phyloP scores from a whole-genome alignment of 2,888 invertebrate species.

The Choreutis nemorana region DNA sequence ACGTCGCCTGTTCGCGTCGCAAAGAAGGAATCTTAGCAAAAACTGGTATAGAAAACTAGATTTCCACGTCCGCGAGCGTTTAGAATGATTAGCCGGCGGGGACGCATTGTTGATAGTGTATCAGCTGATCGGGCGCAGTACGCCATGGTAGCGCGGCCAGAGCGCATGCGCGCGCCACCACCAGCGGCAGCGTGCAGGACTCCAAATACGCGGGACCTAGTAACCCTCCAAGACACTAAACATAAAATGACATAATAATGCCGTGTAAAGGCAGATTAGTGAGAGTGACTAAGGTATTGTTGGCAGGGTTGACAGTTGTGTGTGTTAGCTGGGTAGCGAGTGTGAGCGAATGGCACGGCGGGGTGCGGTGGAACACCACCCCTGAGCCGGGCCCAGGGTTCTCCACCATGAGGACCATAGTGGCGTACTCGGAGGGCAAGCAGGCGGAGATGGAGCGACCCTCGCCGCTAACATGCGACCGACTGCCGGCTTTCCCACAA shows the following conservation, averaged over 20 bases:
- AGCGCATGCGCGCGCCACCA: conserved; percentile 44
- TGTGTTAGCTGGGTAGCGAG: conserved; percentile 54
- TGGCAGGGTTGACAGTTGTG: conserved; percentile 46
- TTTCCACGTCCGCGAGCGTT: conserved; percentile 46
- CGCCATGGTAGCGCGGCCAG: conserved; percentile 52
- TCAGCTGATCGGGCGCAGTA: conserved; percentile 61
- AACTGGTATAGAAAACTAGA: conserved; percentile 57
- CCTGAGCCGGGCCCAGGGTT: conserved; percentile 14
- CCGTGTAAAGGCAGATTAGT: conserved; percentile 31
- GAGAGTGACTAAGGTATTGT: conserved; percentile 39
- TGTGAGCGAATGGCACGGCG: conserved; percentile 46
- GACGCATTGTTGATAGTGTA: conserved; percentile 59
- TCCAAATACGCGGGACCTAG: conserved; percentile 2
- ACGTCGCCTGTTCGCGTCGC: conserved; percentile 20
- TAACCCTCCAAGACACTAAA: background rate
- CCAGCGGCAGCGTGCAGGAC: conserved; percentile 18
- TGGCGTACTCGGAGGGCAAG: conserved; percentile 67
- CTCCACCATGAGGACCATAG: conserved; percentile 64
- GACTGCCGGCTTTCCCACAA: conserved; percentile 37
- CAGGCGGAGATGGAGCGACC: conserved; percentile 59
- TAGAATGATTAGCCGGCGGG: conserved; percentile 53
- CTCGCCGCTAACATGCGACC: conserved; percentile 45
- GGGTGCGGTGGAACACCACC: conserved; percentile 30
- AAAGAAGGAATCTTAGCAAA: conserved; percentile 29
- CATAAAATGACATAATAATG: conserved; percentile 20